These are phyloP conservation scores for Erpetoichthys calabaricus DNA, from an alignment of 2,797 vertebrate genomes.

Conservation along the genomic window DNA sequence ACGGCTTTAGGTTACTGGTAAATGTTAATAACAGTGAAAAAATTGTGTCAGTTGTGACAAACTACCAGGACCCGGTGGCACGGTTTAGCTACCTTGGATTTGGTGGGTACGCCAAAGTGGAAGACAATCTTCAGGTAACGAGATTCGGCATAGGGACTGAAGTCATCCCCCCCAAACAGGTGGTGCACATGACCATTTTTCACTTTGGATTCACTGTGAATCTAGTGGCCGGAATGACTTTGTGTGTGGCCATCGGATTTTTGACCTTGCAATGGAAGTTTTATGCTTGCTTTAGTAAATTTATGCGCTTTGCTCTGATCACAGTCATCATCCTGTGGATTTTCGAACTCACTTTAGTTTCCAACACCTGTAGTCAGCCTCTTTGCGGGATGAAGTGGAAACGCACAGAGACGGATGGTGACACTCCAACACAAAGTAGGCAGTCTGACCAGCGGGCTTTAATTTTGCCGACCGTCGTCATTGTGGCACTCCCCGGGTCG, in stretches of 20 bases:
- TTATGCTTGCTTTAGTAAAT: slow-evolving; percentile 74
- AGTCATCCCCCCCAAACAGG: slow-evolving; percentile 41
- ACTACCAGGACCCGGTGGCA: slow-evolving; percentile 69
- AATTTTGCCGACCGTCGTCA: slow-evolving; percentile 65
- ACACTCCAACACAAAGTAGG: slow-evolving; percentile 15
- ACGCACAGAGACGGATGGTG: slow-evolving; percentile 35
- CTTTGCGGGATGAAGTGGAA: slow-evolving; percentile 80
- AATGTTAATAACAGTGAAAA: slow-evolving; percentile 74
- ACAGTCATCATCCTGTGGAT: slow-evolving; percentile 76
- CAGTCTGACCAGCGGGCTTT: slow-evolving; percentile 26
- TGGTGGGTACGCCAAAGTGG: slow-evolving; percentile 78
- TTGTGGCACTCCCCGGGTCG: slow-evolving; percentile 77
- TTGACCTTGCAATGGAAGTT: slow-evolving; percentile 75
- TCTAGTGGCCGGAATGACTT: slow-evolving; percentile 59
- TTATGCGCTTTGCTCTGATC: slow-evolving; percentile 76
- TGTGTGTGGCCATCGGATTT: slow-evolving; percentile 67
- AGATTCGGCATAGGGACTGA: slow-evolving; percentile 72
- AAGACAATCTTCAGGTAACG: slow-evolving; percentile 58
- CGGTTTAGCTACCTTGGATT: slow-evolving; percentile 76
- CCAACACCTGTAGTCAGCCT: slow-evolving; percentile 74
- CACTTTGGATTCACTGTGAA: slow-evolving; percentile 77
- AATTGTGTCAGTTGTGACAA: slow-evolving; percentile 70
- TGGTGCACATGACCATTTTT: slow-evolving; percentile 47
- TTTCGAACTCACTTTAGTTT: slow-evolving; percentile 74
- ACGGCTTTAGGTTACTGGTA: slow-evolving; percentile 71